Evolutionary conservation across 2,888 invertebrate species (phyloP).

Genomic region (Amblyjoppa fuscipennis): DNA sequence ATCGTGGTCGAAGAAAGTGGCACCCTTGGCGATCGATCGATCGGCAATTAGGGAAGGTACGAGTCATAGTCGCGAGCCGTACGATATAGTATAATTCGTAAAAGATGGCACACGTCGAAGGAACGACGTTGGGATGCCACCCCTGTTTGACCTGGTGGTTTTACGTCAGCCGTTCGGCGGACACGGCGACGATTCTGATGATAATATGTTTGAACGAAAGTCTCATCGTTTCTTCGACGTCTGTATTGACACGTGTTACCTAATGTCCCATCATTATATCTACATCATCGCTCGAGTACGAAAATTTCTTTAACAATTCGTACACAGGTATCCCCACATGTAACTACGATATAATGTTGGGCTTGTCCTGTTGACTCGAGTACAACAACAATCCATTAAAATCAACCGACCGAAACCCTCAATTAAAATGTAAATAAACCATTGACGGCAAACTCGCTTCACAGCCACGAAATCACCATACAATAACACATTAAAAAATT

Average conservation of each 20-base stretch:
- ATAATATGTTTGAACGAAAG: conserved; percentile 77
- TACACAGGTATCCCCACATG: conserved; percentile 26
- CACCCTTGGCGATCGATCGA: conserved; percentile 19
- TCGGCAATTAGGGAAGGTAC: conserved; percentile 36
- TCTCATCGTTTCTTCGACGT: conserved; percentile 71
- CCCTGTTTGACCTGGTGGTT: conserved; percentile 69
- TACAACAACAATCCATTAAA: conserved; percentile 7
- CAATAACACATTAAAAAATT: background rate
- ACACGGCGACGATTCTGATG: conserved; percentile 61
- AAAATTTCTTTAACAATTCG: conserved; percentile 13
- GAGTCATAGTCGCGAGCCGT: conserved; percentile 5
- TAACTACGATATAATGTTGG: conserved; percentile 62
- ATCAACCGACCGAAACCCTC: conserved; percentile 14
- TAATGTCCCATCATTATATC: conserved; percentile 62
- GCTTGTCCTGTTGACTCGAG: conserved; percentile 23
- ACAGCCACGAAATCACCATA: background rate
- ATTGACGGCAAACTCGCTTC: background rate
- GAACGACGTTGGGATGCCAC: conserved; percentile 59
- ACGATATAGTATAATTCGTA: conserved; percentile 38
- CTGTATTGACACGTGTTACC: conserved; percentile 60
- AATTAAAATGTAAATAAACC: conserved; percentile 40
- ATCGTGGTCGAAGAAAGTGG: background rate
- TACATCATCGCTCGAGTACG: conserved; percentile 49
- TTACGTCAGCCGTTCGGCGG: conserved; percentile 65
- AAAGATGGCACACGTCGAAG: conserved; percentile 53